Conservation (phyloP, 2,797 vertebrate genomes). For the Poecilia gillii region DNA sequence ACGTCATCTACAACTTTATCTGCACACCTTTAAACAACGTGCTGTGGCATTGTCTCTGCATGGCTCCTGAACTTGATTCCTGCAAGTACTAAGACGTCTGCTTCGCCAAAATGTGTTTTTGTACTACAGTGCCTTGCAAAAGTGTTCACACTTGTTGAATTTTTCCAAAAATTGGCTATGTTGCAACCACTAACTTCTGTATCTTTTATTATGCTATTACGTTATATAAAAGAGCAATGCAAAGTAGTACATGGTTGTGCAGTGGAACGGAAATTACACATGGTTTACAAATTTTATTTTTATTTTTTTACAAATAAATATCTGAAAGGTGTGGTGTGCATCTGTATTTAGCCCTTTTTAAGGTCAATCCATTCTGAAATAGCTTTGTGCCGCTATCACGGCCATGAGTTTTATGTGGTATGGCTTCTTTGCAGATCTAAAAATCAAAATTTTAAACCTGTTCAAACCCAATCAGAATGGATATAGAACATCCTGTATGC, state of each 20-base stretch:
- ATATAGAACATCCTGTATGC: neutral
- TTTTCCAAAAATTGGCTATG: neutral
- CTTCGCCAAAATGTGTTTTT: neutral
- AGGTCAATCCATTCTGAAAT: neutral
- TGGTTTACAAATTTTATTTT: neutral
- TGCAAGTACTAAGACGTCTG: slow-evolving; percentile 29
- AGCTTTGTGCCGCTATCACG: neutral
- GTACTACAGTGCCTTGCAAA: neutral
- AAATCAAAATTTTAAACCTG: neutral
- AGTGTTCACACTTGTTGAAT: neutral
- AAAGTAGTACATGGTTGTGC: neutral
- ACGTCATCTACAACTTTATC: slow-evolving; percentile 48
- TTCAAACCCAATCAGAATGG: neutral
- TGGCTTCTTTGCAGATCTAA: neutral
- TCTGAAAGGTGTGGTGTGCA: neutral
- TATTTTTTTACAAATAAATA: neutral
- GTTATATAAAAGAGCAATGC: neutral
- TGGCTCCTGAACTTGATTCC: slow-evolving; percentile 57
- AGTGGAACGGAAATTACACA: neutral
- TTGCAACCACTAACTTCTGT: neutral
- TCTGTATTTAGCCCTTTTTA: neutral
- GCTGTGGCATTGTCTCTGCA: slow-evolving; percentile 72
- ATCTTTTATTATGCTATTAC: neutral
- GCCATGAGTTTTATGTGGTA: neutral
- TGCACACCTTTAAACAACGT: slow-evolving; percentile 40